Percentiles rank a stretch among this genome's conserved stretches.
Evolutionary conservation across 2,888 invertebrate species (phyloP).

Genomic region (Teleiodes luculella): DNA sequence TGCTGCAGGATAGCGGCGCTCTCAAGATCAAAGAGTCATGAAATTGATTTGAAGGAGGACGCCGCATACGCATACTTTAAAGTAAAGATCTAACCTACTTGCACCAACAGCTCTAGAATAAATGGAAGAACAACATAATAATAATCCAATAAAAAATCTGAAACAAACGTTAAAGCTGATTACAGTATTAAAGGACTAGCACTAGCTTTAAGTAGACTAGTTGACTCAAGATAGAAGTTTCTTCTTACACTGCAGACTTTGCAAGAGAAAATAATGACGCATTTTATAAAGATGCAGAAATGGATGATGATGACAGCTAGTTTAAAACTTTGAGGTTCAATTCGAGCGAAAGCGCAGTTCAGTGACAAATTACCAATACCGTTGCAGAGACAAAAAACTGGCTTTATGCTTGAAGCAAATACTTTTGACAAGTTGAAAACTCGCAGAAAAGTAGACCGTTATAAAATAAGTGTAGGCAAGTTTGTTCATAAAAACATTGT

Average conservation of each 20-base stretch:
- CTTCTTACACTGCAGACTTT: background rate
- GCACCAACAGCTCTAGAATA: no score
- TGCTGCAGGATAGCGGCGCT: no score
- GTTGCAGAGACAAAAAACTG: conserved; percentile 6
- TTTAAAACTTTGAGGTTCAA: no score
- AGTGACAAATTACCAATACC: conserved; percentile 9
- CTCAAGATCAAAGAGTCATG: no score
- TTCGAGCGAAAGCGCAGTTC: background rate
- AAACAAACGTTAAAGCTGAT: background rate
- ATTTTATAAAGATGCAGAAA: background rate
- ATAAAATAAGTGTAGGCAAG: background rate
- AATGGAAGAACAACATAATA: no score
- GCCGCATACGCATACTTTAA: no score
- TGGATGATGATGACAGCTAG: no score
- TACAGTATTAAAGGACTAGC: conserved; percentile 5
- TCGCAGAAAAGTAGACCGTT: background rate
- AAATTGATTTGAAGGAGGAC: no score
- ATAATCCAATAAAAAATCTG: background rate
- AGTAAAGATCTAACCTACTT: no score
- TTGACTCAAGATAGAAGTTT: background rate
- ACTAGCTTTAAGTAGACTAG: conserved; percentile 5
- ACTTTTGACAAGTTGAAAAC: background rate
- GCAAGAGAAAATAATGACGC: background rate
- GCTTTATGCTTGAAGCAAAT: background rate
- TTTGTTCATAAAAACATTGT: background rate